Base-by-base conservation (phyloP, 2,797 vertebrate genomes). In the Tangara arthus region DNA sequence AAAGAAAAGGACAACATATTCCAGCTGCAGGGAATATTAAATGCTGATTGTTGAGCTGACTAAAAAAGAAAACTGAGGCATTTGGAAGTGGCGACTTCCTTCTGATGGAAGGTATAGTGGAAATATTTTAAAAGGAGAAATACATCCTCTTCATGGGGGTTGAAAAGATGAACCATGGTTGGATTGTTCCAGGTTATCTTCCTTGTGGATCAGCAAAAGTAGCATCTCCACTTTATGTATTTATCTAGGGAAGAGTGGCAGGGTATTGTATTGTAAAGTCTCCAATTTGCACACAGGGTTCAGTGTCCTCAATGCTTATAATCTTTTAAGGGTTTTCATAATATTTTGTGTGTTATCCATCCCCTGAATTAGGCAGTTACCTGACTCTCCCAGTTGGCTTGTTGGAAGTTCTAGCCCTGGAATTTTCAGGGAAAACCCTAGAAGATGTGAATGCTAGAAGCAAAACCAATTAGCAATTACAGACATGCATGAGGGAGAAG, bases 1-100 rank as follows among this genome's bases (percentile, higher is more conserved):
- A 68, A 92, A 52, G 7, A 26, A 68, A 92, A 65, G 61, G 39
- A 72, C 65, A 87, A 15, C 18, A 14, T 82, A 70, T 55, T 93
- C 82, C 83, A 87, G 12, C 55, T 93, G 11, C 23, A 89, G 35
- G 69, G 21, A 75, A 71, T 76, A 64, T 72, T 68, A 91, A 82
- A 50, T 83, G 69, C 59, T 69, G n/a, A 16, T 87, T 85, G 44
- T 82, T 88, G 49, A 86, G 82, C 52, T 91, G 78, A 94, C 91
- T 28, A 78, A 63, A 26, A 64, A 63, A 63, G 42, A 72, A 47
- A 81, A 46, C 3, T 3, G 28, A 66, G 50, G 32, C 4, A 3
- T 72, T 72, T 77, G 42, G 53, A 84, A 89, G 26, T 64, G 34
- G 11, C 76, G 27, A 42, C 19, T 90, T 87, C 42, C 27, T 39